A percentile compares a stretch with the other conserved stretches of the same genome.
These are phyloP conservation scores for Adineta ricciae DNA, from an alignment of 2,888 invertebrate species.

Conservation along the genomic window DNA sequence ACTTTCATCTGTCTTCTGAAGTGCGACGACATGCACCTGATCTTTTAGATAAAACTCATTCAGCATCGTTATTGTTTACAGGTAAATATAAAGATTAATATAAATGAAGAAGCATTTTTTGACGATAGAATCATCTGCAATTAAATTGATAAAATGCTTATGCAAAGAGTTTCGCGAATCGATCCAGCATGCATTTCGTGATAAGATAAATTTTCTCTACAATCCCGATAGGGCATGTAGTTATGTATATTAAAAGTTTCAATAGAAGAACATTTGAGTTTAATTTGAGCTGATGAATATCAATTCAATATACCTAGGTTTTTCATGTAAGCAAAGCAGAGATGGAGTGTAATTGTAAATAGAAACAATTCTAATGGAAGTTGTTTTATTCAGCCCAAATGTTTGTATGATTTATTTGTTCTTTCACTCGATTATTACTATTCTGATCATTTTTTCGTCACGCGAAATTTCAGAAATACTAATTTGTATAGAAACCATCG, in stretches of 20 bases:
- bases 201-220: not conserved
- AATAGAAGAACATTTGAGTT: not conserved
- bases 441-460: no score
- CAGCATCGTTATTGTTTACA: not conserved
- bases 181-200: not conserved
- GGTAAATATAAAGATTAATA: not conserved
- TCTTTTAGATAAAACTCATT: not conserved
- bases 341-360: not conserved
- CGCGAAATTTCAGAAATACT: not conserved
- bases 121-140: not conserved
- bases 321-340: not conserved
- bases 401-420: not conserved
- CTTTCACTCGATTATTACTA: not conserved
- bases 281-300: not conserved
- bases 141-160: not conserved
- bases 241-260: not conserved
- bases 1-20: not conserved
- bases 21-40: not conserved
- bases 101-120: not conserved
- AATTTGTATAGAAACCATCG: not conserved
- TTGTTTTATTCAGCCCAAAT: not conserved
- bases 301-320: not conserved
- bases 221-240: not conserved
- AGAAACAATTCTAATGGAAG: not conserved
- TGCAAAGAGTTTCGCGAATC: not conserved